Evolutionary conservation across 1,140 invertebrate genomes (phyloP).

Genomic region (Aphaenogaster floridana): DNA sequence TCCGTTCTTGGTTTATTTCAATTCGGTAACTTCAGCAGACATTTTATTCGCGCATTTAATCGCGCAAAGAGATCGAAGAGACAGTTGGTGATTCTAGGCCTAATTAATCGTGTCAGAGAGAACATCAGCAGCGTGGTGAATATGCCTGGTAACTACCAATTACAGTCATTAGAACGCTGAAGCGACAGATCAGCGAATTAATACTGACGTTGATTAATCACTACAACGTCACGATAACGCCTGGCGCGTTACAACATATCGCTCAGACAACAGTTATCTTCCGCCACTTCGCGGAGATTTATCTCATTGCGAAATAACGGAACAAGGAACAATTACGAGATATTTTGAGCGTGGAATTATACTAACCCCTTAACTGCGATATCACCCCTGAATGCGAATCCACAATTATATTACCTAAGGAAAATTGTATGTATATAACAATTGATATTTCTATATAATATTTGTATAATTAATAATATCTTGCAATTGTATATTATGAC

Average conservation of each 20-base stretch:
- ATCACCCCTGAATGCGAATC: not conserved
- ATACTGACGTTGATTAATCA: conserved; percentile 59
- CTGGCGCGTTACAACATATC: conserved; percentile 17
- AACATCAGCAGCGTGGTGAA: conserved; percentile 30
- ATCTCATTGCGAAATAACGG: conserved; percentile 32
- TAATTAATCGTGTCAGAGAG: conserved; percentile 30
- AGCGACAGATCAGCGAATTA: conserved; percentile 51
- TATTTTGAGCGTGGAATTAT: conserved; percentile 49
- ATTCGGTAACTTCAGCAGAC: not conserved
- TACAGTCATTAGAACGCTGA: conserved; percentile 52
- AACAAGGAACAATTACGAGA: conserved; percentile 16
- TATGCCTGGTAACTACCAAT: conserved; percentile 33
- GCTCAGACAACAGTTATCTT: conserved; percentile 48
- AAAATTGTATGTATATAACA: not conserved
- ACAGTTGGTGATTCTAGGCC: conserved; percentile 2
- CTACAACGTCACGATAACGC: conserved; percentile 41
- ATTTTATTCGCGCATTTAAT: conserved; percentile 5
- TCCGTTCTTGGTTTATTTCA: not conserved
- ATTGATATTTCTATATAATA: conserved; percentile 25
- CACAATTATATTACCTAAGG: not conserved
- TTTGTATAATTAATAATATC: conserved; percentile 29
- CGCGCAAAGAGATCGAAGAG: not conserved
- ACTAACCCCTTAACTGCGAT: conserved; percentile 46
- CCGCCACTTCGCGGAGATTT: conserved; percentile 4
- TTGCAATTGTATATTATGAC: not conserved